Evolutionary conservation across 2,888 invertebrate genomes (phyloP), one percentile per base, ranked within the genome.

Genomic region (Ectemnius continuus): DNA sequence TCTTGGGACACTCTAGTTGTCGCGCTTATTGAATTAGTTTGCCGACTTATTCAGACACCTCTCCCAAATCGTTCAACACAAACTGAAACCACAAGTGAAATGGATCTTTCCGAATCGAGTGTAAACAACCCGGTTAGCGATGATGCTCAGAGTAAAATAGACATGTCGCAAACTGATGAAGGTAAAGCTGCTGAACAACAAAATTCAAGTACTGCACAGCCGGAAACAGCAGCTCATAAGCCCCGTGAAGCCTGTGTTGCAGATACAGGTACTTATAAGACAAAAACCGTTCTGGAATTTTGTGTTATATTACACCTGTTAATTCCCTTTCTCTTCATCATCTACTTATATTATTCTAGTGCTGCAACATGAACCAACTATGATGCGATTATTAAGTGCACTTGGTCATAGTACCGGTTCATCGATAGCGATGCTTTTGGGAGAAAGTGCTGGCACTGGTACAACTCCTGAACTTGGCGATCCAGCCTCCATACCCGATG

Each of bases 361-460:
- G 14, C 86, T 96, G 48, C 95, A 95, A 87, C 94, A 96, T 85
- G 94, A 95, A 72, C 93, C 94, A 0, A 96, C 96, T 18, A 97
- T 98, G 95, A 95, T 96, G 89, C 94, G 95, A 79, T 93, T 98
- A 85, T 94, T 97, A 88, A 94, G 95, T 78, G 95, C 97, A 0
- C 92, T 98, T 58, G 95, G 96, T 13, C 93, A 95, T 81, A 97
- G 96, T 89, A 93, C 93, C 75, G 94, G 94, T 69, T 94, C 94
- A 45, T 94, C 95, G 0, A 92, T 95, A 84, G 94, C 94, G 4
- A 93, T 95, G 93, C 92, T 95, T 75, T 92, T 94, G 16, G 93
- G 93, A 0, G 92, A 93, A 61, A 90, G 91, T 26, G 86, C 93
- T 2, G 83, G 92, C 5, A 82, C 85, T 62, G 81, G 86, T 23